Conservation (phyloP, 2,888 invertebrate genomes). For the Torymus auratus region DNA sequence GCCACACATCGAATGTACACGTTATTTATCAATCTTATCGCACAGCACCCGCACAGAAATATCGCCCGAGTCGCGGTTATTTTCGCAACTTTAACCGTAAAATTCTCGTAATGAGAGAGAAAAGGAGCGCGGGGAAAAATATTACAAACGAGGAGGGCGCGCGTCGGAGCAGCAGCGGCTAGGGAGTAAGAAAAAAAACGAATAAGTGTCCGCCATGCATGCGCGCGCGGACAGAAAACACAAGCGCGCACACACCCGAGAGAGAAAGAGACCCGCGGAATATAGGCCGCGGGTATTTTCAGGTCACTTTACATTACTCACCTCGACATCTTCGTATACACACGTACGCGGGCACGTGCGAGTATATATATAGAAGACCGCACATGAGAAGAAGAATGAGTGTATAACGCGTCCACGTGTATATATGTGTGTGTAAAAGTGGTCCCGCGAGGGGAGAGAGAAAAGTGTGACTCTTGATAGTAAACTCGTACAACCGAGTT, state of each 20-base stretch:
- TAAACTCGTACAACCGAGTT: constrained; percentile 29
- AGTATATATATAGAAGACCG: neutral
- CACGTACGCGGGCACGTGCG: neutral
- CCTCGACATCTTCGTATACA: neutral
- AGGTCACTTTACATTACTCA: constrained; percentile 42
- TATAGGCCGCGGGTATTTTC: constrained; percentile 51
- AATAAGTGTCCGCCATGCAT: neutral
- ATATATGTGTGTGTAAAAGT: neutral
- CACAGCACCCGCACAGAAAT: too few relatives aligned
- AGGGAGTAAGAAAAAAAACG: neutral
- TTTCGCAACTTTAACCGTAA: neutral
- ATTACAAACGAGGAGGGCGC: neutral
- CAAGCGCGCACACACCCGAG: neutral
- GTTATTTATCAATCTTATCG: constrained; percentile 2
- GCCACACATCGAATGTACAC: neutral
- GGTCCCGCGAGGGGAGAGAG: neutral
- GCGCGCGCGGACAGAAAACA: neutral
- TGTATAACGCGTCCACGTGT: neutral
- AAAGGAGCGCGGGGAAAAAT: neutral
- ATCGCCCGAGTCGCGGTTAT: neutral
- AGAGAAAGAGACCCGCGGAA: constrained; percentile 23
- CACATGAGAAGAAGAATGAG: neutral
- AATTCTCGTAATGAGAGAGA: constrained; percentile 1
- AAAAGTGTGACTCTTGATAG: constrained; percentile 15
- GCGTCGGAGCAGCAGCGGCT: neutral